Evolutionary conservation across 2,113 vertebrate genomes (phyloP), one percentile per base, ranked within the genome.

Genomic region (Apodemus sylvaticus): DNA sequence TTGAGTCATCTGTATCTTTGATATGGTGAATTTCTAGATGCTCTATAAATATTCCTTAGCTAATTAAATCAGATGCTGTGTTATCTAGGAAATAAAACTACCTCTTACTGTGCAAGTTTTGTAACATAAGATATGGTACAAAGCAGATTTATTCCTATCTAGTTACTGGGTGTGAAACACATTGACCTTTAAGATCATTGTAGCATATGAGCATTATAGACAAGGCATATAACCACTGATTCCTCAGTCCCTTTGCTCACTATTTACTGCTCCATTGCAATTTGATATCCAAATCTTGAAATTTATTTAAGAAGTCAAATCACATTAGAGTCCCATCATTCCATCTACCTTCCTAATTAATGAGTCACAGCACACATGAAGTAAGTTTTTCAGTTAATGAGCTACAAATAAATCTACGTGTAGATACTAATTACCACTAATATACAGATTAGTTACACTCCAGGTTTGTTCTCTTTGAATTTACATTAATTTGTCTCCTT

Each of bases 261-360:
- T 96, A 81, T 92, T 92, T 90, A 95, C 92, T 95, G 86, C 34
- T 95, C 51, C 55, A 14, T 48, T 97, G 88, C n/a, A 96, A 95
- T 86, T 93, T 53, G 17, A 86, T 91, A 91, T 90, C 51, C 73
- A 91, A 93, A 86, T 94, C 79, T 93, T 77, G 45, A 53, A 88
- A 89, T 94, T 95, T 94, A 91, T 93, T 96, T 94, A 86, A 95
- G 85, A 97, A 88, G 45, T 94, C 86, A 96, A 95, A 81, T 39
- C 45, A 68, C 53, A 86, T 93, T 90, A 95, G 6, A 74, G 48
- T 7, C 22, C 74, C 48, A 86, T 96, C 91, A 91, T 62, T 95
- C 82, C 92, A 45, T 26, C 51, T 64, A 70, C 62, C 88, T 94
- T 94, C 86, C 89, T 96, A 70, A 93, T 90, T 91, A 94, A 92